These are phyloP conservation scores for Chromis chromis DNA, from an alignment of 2,797 vertebrate species.

Conservation along the genomic window DNA sequence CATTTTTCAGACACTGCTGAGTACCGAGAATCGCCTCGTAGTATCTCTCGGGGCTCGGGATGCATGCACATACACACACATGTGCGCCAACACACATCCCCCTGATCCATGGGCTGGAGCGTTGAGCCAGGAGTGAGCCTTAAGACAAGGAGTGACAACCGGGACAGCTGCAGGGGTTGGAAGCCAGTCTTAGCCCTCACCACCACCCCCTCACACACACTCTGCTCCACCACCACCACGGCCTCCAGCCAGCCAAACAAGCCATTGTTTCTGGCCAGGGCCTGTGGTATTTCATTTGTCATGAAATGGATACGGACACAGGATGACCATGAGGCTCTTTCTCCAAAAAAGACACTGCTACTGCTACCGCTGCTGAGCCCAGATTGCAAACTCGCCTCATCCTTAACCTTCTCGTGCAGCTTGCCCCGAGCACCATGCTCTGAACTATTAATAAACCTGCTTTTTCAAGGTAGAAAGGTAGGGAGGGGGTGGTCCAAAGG, in stretches of 20 bases:
- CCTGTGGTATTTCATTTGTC: constrained; percentile 86
- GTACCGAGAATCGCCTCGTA: constrained; percentile 58
- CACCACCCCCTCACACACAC: constrained; percentile 13
- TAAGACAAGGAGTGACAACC: constrained; percentile 87
- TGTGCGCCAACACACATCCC: constrained; percentile 55
- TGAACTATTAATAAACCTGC: constrained; percentile 75
- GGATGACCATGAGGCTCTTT: constrained; percentile 73
- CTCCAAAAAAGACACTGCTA: constrained; percentile 74
- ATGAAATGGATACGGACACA: constrained; percentile 83
- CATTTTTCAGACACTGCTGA: constrained; percentile 71
- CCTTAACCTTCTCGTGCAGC: constrained; percentile 72
- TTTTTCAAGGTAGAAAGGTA: constrained; percentile 67
- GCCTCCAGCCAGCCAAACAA: constrained; percentile 74
- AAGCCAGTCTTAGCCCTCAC: constrained; percentile 74
- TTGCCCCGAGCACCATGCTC: constrained; percentile 63
- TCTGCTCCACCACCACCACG: constrained; percentile 42
- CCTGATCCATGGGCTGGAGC: constrained; percentile 78
- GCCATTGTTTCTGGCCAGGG: constrained; percentile 80
- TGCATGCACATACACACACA: constrained; percentile 46
- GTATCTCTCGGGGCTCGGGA: constrained; percentile 61
- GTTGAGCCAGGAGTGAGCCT: constrained; percentile 83
- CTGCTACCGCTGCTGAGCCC: constrained; percentile 51
- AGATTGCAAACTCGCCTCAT: constrained; percentile 61
- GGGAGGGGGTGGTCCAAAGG: constrained; percentile 45
- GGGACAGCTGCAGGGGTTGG: constrained; percentile 85